phyloP scores from a whole-genome alignment of 1,140 invertebrate genomes.

The Lordiphosa mommai region DNA sequence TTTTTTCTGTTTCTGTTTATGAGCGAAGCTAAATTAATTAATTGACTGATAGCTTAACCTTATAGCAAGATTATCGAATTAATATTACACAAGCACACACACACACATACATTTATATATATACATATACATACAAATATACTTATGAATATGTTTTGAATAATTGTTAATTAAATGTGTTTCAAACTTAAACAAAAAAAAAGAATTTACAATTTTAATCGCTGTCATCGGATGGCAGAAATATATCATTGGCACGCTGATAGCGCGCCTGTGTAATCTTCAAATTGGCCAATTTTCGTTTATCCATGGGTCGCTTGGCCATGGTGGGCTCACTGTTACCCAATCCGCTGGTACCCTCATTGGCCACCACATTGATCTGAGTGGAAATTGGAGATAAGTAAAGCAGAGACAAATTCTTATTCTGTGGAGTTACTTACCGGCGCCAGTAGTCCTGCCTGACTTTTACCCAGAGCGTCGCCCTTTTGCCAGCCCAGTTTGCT shows the following conservation, averaged over 20 bases:
- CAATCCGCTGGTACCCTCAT: conserved; percentile 68
- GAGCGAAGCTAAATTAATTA: conserved; percentile 67
- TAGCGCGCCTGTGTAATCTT: conserved; percentile 80
- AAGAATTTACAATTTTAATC: conserved; percentile 17
- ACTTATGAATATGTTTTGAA: conserved; percentile 60
- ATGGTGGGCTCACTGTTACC: conserved; percentile 56
- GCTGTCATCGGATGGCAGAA: conserved; percentile 44
- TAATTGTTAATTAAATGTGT: conserved; percentile 76
- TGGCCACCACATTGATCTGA: conserved; percentile 71
- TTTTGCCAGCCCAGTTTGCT: conserved; percentile 96
- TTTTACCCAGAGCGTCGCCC: conserved; percentile 90
- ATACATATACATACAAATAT: conserved; percentile 45
- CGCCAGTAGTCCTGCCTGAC: conserved; percentile 85
- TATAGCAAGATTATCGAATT: conserved; percentile 70
- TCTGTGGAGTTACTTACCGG: conserved; percentile 84
- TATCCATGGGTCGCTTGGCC: conserved; percentile 30
- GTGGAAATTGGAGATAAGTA: background rate
- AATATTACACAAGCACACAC: conserved; percentile 13
- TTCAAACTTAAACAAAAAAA: conserved; percentile 45
- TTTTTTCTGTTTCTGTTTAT: conserved; percentile 33
- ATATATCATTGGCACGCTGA: conserved; percentile 75
- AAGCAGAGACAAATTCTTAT: conserved; percentile 15
- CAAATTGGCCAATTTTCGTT: conserved; percentile 73
- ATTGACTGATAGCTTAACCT: conserved; percentile 74
- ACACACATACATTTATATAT: conserved; percentile 30